Evolutionary conservation across 2,888 invertebrate genomes (phyloP), one percentile per base, ranked within the genome.

Genomic region (Apoda limacodes): DNA sequence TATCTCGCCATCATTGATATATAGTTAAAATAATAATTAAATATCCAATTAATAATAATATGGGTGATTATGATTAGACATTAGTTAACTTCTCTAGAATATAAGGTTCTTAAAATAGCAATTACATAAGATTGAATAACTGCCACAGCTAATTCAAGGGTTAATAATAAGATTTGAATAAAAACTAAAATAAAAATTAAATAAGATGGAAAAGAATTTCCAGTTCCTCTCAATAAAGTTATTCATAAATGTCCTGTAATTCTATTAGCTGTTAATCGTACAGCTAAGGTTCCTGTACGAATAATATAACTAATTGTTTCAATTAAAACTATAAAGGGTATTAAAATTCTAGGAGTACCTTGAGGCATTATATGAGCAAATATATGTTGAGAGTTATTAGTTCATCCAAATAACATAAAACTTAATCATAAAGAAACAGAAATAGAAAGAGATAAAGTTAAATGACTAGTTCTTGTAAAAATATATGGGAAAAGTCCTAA

Each of bases 251-350:
- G 88, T 0, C 88, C 88, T 11, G 89, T 87, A 80, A 88, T 88
- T 85, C 89, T 88, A 78, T 89, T 89, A n/a, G 89, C 89, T 4
- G 86, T 83, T 75, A 89, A 55, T 42, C 89, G 88, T 35, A 90
- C 83, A 1, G 86, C 84, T 74, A 89, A 64, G 3, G 89, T 89
- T 60, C 83, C 71, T 0, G 88, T 87, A 7, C 87, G 88, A 64
- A 89, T 88, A 43, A 88, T 47, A 72, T 88, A 88, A 49, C 88
- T 89, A 68, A 88, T 85, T 20, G 85, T 83, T 86, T 89, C 89
- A 83, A 89, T 88, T 65, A 86, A 60, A 5, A 89, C 88, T 82
- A 89, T 87, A 75, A 89, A 88, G 14, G 87, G 86, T 71, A 88
- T 88, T 52, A 89, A 48, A 48, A 83, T 48, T 4, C 50, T 37